phyloP scores from a whole-genome alignment of 1,140 invertebrate species.

The Meloidogyne hapla region DNA sequence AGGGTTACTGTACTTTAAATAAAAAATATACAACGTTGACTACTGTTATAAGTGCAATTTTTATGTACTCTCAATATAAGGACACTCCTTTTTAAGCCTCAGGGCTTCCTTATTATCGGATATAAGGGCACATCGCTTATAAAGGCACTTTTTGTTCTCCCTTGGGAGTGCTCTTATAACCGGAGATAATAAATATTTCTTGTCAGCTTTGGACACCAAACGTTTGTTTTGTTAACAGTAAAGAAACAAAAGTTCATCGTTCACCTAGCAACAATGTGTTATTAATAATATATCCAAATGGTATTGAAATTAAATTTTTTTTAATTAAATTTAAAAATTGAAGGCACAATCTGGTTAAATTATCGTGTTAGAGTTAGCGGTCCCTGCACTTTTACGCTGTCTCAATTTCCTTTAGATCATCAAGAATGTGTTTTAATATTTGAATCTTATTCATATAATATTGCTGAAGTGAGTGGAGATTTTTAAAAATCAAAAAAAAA shows the following conservation, averaged over 20 bases:
- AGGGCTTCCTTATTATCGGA: no score
- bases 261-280: slow-evolving; percentile 57
- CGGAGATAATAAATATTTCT: background rate
- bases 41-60: no score
- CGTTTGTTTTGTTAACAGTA: slow-evolving; percentile 56
- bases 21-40: no score
- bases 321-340: slow-evolving; percentile 22
- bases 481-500: background rate
- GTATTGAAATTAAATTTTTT: slow-evolving; percentile 33
- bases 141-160: no score
- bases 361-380: slow-evolving; percentile 60
- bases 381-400: slow-evolving; percentile 58
- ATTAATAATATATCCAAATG: slow-evolving; percentile 63
- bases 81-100: no score
- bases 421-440: slow-evolving; percentile 53
- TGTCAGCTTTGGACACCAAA: slow-evolving; percentile 61
- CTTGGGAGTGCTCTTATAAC: background rate
- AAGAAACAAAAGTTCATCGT: slow-evolving; percentile 59
- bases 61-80: no score
- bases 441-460: slow-evolving; percentile 52
- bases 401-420: slow-evolving; percentile 56
- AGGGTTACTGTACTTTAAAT: no score
- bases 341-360: slow-evolving; percentile 60
- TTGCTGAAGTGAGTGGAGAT: slow-evolving; percentile 38
- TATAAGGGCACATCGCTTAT: no score